phyloP scores from a whole-genome alignment of 2,797 vertebrate genomes.

The Philypnodon macrostomus region DNA sequence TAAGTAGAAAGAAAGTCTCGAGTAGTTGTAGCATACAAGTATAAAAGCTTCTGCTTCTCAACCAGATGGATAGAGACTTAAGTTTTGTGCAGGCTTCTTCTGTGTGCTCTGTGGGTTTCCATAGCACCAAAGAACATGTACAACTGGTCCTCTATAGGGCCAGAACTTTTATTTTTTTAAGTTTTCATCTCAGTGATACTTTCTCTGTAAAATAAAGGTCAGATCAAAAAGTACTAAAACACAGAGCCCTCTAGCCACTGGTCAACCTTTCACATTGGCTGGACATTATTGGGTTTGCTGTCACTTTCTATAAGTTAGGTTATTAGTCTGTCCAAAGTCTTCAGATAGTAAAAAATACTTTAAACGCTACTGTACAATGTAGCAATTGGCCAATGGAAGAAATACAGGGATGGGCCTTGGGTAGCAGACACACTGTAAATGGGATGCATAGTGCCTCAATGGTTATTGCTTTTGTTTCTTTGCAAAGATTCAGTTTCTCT shows the following conservation, averaged over 20 bases:
- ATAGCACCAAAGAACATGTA: background rate
- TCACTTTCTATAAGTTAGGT: background rate
- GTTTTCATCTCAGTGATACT: conserved; percentile 3
- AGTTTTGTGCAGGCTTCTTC: background rate
- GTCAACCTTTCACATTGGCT: background rate
- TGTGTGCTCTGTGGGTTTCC: background rate
- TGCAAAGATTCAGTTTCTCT: too few relatives aligned
- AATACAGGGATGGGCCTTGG: background rate
- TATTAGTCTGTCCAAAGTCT: conserved; percentile 6
- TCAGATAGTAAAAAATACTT: background rate
- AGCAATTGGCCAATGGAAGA: too few relatives aligned
- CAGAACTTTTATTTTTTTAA: background rate
- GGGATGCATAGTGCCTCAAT: background rate
- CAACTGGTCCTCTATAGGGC: background rate
- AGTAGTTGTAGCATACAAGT: too few relatives aligned
- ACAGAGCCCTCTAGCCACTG: background rate
- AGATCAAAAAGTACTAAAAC: conserved; percentile 7
- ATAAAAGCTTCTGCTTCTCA: too few relatives aligned
- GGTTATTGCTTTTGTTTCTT: too few relatives aligned
- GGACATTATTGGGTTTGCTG: background rate
- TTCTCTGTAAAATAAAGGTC: conserved; percentile 7
- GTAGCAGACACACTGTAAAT: background rate
- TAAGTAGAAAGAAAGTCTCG: too few relatives aligned
- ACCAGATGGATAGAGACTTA: background rate
- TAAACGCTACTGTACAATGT: background rate